A percentile compares a stretch with the other conserved stretches of the same genome.
phyloP scores from a whole-genome alignment of 35 echinoderm and acorn worm genomes.

The Hemicentrotus pulcherrimus region DNA sequence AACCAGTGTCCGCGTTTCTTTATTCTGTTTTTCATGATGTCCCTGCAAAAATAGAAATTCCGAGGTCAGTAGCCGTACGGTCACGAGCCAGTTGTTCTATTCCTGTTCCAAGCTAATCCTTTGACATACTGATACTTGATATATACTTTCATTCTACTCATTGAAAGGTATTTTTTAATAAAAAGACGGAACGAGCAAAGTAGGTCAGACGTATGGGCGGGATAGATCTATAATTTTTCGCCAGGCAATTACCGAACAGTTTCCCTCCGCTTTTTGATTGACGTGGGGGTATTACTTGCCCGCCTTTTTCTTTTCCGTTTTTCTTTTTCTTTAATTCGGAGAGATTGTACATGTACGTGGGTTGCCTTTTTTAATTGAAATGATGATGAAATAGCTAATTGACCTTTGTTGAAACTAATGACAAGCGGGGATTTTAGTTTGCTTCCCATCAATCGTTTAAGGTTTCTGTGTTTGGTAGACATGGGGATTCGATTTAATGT shows the following conservation, averaged over 20 bases:
- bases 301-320: not conserved
- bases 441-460: not conserved
- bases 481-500: not conserved
- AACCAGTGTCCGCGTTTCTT: not conserved
- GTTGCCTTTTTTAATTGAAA: not conserved
- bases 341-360: not conserved
- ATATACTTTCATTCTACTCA: not conserved
- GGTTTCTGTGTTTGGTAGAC: not conserved
- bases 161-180: not conserved
- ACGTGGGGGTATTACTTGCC: not conserved
- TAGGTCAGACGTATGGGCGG: not conserved
- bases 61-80: not conserved
- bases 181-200: not conserved
- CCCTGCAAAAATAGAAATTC: not conserved
- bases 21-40: not conserved
- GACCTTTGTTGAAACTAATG: not conserved
- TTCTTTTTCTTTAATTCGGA: not conserved
- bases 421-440: not conserved
- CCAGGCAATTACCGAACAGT: not conserved
- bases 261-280: not conserved
- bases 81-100: not conserved
- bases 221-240: not conserved
- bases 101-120: not conserved
- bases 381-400: not conserved
- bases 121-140: not conserved